Evolutionary conservation across 2,797 vertebrate species (phyloP).

Genomic region (Parauchenoglanis punctatus): DNA sequence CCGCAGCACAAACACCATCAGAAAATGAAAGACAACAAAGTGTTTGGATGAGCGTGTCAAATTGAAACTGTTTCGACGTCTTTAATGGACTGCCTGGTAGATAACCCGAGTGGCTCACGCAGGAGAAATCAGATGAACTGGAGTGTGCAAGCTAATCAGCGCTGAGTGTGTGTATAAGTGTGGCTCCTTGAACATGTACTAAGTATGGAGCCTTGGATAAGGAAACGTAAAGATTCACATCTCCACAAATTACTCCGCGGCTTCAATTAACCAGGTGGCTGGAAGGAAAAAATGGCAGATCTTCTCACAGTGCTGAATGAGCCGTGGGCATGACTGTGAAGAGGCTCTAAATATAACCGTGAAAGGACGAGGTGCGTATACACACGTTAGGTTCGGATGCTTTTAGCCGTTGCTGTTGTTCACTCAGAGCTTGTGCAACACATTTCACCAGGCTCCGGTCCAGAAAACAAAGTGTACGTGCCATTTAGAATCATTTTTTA

Average conservation of each 20-base stretch:
- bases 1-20: too few species aligned
- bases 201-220: neutral
- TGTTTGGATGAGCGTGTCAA: neutral
- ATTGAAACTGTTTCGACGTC: neutral
- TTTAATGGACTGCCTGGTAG: neutral
- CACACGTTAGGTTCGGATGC: neutral
- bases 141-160: conserved; percentile 3
- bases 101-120: neutral
- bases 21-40: too few species aligned
- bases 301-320: neutral
- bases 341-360: neutral
- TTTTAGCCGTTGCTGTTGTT: neutral
- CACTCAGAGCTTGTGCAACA: neutral
- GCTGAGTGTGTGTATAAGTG: neutral
- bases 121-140: conserved; percentile 4
- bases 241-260: neutral
- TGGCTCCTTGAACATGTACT: neutral
- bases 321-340: neutral
- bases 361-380: neutral
- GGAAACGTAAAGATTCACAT: neutral
- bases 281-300: neutral
- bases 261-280: conserved; percentile 15
- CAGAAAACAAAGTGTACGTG: neutral
- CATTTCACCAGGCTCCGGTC: neutral
- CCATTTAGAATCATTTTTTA: neutral